phyloP scores from a whole-genome alignment of 2,797 vertebrate genomes.

The Chelon auratus region DNA sequence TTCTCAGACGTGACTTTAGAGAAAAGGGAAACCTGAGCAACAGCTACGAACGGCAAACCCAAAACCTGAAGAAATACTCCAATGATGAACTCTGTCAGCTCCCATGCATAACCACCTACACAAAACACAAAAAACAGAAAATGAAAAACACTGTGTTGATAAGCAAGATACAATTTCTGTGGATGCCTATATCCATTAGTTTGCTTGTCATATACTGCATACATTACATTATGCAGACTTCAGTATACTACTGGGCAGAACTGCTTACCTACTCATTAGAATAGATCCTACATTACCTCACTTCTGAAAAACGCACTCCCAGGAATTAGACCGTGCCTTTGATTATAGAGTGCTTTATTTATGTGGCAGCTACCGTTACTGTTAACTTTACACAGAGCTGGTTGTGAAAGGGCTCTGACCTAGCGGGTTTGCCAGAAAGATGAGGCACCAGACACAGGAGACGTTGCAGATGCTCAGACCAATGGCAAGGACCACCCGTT shows the following conservation, averaged over 20 bases:
- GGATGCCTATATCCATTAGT: background rate
- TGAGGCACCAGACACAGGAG: slow-evolving; percentile 88
- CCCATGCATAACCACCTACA: slow-evolving; percentile 82
- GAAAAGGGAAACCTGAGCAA: slow-evolving; percentile 89
- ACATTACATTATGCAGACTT: background rate
- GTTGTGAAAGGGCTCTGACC: slow-evolving; percentile 68
- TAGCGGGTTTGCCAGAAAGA: slow-evolving; percentile 85
- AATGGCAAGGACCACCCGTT: slow-evolving; percentile 84
- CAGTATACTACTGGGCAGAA: background rate
- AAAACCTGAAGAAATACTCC: slow-evolving; percentile 89
- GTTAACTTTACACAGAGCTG: background rate
- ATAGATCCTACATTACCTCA: background rate
- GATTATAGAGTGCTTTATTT: background rate
- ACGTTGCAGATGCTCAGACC: slow-evolving; percentile 86
- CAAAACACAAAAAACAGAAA: slow-evolving; percentile 7
- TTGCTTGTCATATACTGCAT: too few species aligned
- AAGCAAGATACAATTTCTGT: background rate
- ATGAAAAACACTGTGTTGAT: background rate
- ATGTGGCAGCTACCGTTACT: background rate
- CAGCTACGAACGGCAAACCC: slow-evolving; percentile 88
- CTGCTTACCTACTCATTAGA: background rate
- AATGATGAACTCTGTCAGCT: slow-evolving; percentile 86
- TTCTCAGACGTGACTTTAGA: slow-evolving; percentile 88
- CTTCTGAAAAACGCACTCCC: background rate
- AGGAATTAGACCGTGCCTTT: background rate